Evolutionary conservation across 2,888 invertebrate species (phyloP), one percentile per base, ranked within the genome.

Genomic region (Poecilobothrus nobilitatus): DNA sequence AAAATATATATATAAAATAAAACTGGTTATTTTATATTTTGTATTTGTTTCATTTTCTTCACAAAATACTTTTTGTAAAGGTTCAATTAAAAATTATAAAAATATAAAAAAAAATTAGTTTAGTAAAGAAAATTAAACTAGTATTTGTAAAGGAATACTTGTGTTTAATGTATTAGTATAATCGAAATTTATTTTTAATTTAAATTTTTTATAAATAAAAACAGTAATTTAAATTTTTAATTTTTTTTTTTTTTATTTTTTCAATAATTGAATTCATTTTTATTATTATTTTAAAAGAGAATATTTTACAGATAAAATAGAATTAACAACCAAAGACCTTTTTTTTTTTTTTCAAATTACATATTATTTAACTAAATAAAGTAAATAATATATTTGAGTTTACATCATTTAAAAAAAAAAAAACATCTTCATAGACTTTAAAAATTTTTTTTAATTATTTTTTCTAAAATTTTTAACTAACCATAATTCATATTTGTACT

Each of bases 401-500:
- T 27, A 27, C 5, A 27, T 27, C 27, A 27, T 27, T 27, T 27
- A 2, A 2, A 27, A 27, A 27, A 27, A 27, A 53, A 18, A 12
- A 18, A 53, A 53, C 53, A 53, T 53, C 53, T 53, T 18, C 2
- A 18, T 18, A 18, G 6, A 9, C 3, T 53, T 53, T 15, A 53
- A 53, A 53, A 53, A 15, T 18, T 12, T 12, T 18, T 53, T 53
- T 53, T 18, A 27, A 41, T 12, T 12, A 53, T 18, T 53, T 53
- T 53, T 53, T 53, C 53, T 53, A 53, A n/a, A 18, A 6, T 53
- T 27, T 37, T 53, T 18, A 12, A 27, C 27, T 81, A 81, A 80
- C 81, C 81, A 76, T 80, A 81, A 76, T 81, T 81, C 79, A 81
- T 81, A 73, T 80, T 81, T 78, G 80, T 80, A 81, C 80, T 81